These are phyloP conservation scores for Drosophila aldrichi DNA, from an alignment of 2,888 invertebrate species.

Conservation along the genomic window DNA sequence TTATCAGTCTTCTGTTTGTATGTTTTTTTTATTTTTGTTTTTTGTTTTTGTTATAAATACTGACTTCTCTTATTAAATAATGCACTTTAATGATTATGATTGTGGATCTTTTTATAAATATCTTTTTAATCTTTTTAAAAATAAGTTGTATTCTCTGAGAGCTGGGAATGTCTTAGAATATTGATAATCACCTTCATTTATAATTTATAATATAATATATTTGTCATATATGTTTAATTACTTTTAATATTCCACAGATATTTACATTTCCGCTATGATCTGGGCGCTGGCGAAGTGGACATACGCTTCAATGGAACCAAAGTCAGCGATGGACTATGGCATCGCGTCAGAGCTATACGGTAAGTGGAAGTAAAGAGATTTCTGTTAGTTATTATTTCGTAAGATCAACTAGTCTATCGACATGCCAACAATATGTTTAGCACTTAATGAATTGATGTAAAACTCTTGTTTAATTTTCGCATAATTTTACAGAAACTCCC, in stretches of 20 bases:
- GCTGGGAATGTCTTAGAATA: neutral
- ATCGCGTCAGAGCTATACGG: conserved; percentile 91
- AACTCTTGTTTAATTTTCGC: neutral
- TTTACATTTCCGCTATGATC: conserved; percentile 90
- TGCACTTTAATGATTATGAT: too few species aligned
- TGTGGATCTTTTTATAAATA: too few species aligned
- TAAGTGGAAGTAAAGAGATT: too few species aligned
- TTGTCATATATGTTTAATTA: neutral
- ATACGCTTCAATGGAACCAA: conserved; percentile 93
- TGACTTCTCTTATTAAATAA: too few species aligned
- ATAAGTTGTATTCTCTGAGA: too few species aligned
- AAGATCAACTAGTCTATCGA: too few species aligned
- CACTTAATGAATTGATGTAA: neutral
- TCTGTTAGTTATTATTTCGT: too few species aligned
- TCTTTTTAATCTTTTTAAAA: too few species aligned
- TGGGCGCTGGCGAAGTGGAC: conserved; percentile 94
- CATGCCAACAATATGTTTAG: too few species aligned
- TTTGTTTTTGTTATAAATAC: too few species aligned
- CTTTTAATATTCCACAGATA: conserved; percentile 62
- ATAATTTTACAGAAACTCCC: conserved; percentile 89
- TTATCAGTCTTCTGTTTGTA: too few species aligned
- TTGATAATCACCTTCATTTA: neutral
- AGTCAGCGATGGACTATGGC: conserved; percentile 95
- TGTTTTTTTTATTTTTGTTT: too few species aligned
- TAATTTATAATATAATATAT: neutral